Evolutionary conservation across 2,888 invertebrate species (phyloP), one percentile per base, ranked within the genome.

Genomic region (Erpobdella octoculata): DNA sequence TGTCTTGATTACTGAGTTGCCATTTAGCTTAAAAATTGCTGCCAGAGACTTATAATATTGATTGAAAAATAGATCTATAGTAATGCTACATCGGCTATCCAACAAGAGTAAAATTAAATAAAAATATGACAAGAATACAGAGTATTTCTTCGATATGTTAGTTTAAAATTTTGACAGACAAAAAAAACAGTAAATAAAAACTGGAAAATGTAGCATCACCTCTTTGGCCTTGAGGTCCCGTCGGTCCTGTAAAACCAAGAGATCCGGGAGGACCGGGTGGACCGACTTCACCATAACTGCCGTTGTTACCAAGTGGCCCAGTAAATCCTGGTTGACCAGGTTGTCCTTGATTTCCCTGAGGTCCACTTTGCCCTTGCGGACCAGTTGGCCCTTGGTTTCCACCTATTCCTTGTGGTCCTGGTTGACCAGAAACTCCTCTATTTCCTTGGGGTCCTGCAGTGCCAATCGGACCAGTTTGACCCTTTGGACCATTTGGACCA

Each of bases 351-450:
- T 15, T 37, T 28, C 74, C 74, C 18, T 38, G 59, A 5, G 72
- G 72, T 48, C 75, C 75, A n/a, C 41, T 6, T 12, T 71, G 71
- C 65, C 76, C 76, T 41, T 46, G 62, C 31, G 62, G 68, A 59
- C 76, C 76, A 58, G 58, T 25, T 28, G 66, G 41, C 53, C 76
- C 76, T 53, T 46, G 21, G 31, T 37, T 31, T 31, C 74, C 72
- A 61, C 67, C 21, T 31, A 84, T 37, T 18, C 89, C 89, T 9
- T 84, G 81, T 0, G 85, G 83, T 4, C 89, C 88, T 28, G 84
- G 83, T 21, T 84, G 80, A 5, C 89, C 91, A 3, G 86, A 84
- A 58, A 88, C 87, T 1, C 91, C 91, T 21, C 87, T 86, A 80
- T 89, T 89, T 25, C 76, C 76, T 8, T 71, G 64, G 28, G 65